Conservation (phyloP, 1,140 invertebrate species). For the Plectus sambesii region DNA sequence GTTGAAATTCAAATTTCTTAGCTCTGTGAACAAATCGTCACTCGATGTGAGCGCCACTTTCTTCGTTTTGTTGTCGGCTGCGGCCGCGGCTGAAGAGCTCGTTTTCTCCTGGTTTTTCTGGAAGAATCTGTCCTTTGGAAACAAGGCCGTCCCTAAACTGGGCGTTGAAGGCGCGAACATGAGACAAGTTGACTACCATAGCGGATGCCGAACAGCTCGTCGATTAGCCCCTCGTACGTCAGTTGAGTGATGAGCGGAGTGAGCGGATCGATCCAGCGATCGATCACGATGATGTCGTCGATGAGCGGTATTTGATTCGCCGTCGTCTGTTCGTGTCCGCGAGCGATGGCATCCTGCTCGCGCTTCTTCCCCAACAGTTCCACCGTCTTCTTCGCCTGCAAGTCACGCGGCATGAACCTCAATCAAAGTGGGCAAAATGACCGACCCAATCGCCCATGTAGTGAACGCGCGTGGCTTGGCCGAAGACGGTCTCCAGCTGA, state of each 20-base stretch:
- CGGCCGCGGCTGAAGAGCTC: no score
- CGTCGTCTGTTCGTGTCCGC: conserved; percentile 5
- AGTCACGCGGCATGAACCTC: no score
- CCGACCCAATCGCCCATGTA: conserved; percentile 13
- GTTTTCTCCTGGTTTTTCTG: no score
- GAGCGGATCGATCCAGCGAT: conserved; percentile 77
- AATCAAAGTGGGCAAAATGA: no score
- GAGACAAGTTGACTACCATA: no score
- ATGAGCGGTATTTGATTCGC: conserved; percentile 14
- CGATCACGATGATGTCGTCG: conserved; percentile 61
- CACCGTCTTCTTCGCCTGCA: background rate
- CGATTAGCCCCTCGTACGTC: conserved; percentile 92
- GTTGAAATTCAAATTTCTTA: conserved; percentile 1
- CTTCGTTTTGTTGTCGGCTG: no score
- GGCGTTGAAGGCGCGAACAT: no score
- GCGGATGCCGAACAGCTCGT: conserved; percentile 72
- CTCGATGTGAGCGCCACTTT: no score
- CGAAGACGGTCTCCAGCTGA: conserved; percentile 11
- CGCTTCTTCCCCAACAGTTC: conserved; percentile 9
- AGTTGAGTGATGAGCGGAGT: conserved; percentile 83
- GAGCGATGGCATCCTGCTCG: background rate
- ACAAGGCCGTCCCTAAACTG: no score
- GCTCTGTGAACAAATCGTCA: background rate
- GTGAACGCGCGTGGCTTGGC: conserved; percentile 12
- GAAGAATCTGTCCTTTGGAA: no score